Conservation (phyloP, 2,797 vertebrate genomes). For the Distichodus sexfasciatus region DNA sequence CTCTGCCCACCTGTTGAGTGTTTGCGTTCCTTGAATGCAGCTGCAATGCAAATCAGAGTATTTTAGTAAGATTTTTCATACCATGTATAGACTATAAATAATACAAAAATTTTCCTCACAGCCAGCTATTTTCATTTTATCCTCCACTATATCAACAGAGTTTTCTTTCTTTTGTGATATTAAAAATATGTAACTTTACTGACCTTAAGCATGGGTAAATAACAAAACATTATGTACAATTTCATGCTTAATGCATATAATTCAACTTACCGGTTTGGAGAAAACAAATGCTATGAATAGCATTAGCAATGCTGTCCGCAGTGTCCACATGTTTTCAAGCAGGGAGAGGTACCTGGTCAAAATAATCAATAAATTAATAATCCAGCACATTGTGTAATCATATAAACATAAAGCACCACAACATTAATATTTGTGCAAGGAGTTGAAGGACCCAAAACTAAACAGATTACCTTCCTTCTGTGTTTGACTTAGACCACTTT, state of each 20-base stretch:
- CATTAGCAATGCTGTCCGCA: constrained; percentile 25
- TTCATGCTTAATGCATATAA: too few species aligned
- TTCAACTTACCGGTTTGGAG: constrained; percentile 37
- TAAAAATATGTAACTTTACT: too few species aligned
- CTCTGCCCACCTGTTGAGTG: background rate
- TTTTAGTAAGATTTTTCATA: background rate
- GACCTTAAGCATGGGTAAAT: too few species aligned
- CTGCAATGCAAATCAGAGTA: background rate
- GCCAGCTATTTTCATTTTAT: too few species aligned
- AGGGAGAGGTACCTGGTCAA: background rate
- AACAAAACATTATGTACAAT: too few species aligned
- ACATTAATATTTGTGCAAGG: background rate
- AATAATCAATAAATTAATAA: background rate
- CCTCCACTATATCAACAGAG: too few species aligned
- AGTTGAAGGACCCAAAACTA: background rate
- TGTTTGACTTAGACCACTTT: background rate
- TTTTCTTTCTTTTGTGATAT: too few species aligned
- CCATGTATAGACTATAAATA: too few species aligned
- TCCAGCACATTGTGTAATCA: background rate
- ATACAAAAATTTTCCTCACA: too few species aligned
- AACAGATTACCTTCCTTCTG: constrained; percentile 27
- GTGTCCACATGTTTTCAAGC: constrained; percentile 28
- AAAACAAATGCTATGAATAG: constrained; percentile 20
- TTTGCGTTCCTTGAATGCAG: constrained; percentile 1
- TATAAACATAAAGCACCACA: background rate